These are phyloP conservation scores for Lacanobia oleracea DNA, from an alignment of 2,888 invertebrate species.

Conservation along the genomic window DNA sequence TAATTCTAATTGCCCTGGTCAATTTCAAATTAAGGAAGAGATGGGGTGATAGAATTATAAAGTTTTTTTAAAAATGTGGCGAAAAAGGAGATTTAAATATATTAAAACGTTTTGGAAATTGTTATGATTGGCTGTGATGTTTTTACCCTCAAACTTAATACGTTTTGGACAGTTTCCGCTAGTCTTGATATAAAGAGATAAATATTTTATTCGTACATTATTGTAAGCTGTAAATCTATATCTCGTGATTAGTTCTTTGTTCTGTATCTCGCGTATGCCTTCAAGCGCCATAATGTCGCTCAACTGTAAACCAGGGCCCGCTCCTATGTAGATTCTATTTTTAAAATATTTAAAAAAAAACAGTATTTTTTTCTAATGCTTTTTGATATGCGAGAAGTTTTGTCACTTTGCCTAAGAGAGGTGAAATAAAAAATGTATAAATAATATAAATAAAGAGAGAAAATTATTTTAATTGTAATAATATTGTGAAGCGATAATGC, in stretches of 20 bases:
- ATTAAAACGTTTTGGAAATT: conserved; percentile 55
- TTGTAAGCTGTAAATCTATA: conserved; percentile 43
- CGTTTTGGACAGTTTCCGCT: conserved; percentile 53
- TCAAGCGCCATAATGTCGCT: conserved; percentile 59
- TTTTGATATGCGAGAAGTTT: conserved; percentile 75
- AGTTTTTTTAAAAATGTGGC: conserved; percentile 9
- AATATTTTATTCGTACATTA: conserved; percentile 31
- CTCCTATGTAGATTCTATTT: conserved; percentile 69
- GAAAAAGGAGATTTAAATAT: conserved; percentile 25
- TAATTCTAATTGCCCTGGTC: conserved; percentile 2
- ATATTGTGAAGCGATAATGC: conserved; percentile 89
- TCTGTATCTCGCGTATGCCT: conserved; percentile 52
- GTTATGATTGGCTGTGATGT: conserved; percentile 68
- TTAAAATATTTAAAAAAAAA: conserved; percentile 62
- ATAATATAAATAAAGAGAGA: conserved; percentile 88
- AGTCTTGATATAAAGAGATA: conserved; percentile 42
- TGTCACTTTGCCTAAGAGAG: conserved; percentile 87
- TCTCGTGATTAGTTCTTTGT: conserved; percentile 44
- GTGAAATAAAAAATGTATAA: conserved; percentile 84
- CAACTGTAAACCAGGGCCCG: conserved; percentile 67
- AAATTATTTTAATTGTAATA: conserved; percentile 89
- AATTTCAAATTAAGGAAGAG: conserved; percentile 5
- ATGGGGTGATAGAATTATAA: conserved; percentile 18
- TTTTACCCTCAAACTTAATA: conserved; percentile 53
- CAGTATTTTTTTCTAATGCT: conserved; percentile 73